phyloP scores from a whole-genome alignment of 1,140 invertebrate species.

The Cyclina sinensis region DNA sequence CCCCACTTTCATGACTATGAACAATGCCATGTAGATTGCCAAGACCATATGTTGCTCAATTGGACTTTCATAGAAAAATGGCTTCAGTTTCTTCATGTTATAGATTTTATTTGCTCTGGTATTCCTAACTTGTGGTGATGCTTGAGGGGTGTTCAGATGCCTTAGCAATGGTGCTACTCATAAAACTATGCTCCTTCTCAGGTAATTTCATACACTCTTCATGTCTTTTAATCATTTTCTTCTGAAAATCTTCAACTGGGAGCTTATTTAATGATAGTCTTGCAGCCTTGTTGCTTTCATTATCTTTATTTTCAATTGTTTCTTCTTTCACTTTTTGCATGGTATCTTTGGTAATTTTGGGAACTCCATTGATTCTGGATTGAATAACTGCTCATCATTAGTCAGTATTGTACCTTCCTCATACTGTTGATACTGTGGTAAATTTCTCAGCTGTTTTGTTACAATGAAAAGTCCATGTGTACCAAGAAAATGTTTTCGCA shows the following conservation, averaged over 20 bases:
- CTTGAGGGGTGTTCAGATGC: constrained; percentile 47
- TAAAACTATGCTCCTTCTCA: constrained; percentile 29
- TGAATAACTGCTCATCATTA: constrained; percentile 25
- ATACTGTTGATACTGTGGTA: constrained; percentile 15
- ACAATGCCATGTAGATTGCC: not conserved
- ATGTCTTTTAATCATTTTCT: constrained; percentile 43
- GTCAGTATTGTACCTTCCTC: constrained; percentile 26
- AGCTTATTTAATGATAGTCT: constrained; percentile 24
- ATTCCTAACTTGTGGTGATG: constrained; percentile 54
- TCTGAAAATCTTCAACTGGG: constrained; percentile 46
- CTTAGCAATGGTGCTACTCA: constrained; percentile 21
- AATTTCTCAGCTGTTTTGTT: not conserved
- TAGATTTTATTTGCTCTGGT: constrained; percentile 48
- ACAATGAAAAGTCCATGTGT: constrained; percentile 46
- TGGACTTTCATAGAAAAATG: not conserved
- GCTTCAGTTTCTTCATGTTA: constrained; percentile 38
- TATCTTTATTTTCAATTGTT: not conserved
- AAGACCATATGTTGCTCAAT: not conserved
- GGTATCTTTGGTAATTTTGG: constrained; percentile 1
- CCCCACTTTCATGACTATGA: not conserved
- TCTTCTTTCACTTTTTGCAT: not conserved
- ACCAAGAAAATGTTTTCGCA: constrained; percentile 29
- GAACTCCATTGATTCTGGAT: constrained; percentile 3
- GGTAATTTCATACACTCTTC: constrained; percentile 34
- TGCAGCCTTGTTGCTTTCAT: not conserved